These are phyloP conservation scores for Enhydra lutris DNA, from an alignment of 2,113 vertebrate genomes.

Conservation along the genomic window DNA sequence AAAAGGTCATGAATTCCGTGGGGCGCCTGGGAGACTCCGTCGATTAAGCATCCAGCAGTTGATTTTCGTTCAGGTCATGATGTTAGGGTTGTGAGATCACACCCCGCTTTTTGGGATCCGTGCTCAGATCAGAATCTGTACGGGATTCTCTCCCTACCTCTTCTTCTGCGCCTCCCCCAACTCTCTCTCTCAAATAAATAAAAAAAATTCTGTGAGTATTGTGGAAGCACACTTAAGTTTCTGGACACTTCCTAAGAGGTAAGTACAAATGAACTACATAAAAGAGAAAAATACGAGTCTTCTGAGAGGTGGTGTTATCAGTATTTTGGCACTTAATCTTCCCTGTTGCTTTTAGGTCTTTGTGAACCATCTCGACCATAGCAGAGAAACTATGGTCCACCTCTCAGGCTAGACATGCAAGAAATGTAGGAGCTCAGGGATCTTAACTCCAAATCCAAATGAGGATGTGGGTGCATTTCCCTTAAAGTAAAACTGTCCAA, in stretches of 20 bases:
- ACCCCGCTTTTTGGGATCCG: accelerated
- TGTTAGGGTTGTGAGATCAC: not conserved
- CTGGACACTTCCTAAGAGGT: not conserved
- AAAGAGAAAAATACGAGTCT: not conserved
- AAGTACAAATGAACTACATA: not conserved
- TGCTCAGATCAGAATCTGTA: not conserved
- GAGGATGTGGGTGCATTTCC: accelerated
- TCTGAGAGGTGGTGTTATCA: accelerated
- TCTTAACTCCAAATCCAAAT: not conserved
- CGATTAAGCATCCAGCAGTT: not conserved
- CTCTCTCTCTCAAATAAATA: not conserved
- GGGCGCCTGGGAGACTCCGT: not conserved
- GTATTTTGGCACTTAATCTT: not conserved
- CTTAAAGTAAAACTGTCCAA: not conserved
- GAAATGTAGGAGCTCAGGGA: no score
- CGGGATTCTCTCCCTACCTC: not conserved
- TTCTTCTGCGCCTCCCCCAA: no score
- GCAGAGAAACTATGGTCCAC: not conserved
- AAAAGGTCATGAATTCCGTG: not conserved
- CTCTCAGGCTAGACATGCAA: not conserved
- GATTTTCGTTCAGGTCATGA: not conserved
- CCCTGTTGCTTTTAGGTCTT: not conserved
- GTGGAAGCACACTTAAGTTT: not conserved
- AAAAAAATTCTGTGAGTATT: not conserved
- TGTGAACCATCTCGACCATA: not conserved